Evolutionary conservation across 1,140 invertebrate genomes (phyloP).

Genomic region (Atta colombica): DNA sequence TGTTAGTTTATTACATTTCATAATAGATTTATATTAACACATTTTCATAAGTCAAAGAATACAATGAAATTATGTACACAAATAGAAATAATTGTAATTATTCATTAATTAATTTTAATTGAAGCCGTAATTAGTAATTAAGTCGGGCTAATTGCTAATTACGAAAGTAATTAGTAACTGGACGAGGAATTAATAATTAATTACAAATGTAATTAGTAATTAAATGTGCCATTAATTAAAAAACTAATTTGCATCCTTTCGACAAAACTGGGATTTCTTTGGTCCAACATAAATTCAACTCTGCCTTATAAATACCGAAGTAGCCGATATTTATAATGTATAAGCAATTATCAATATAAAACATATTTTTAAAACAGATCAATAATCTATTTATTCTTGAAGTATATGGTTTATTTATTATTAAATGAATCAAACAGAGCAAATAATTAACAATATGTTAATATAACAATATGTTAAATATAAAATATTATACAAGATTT

Average conservation of each 20-base stretch:
- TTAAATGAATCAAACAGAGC: neutral
- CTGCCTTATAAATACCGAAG: conserved; percentile 36
- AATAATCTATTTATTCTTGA: neutral
- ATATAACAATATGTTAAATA: neutral
- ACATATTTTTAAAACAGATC: neutral
- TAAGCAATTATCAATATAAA: neutral
- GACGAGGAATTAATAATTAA: conserved; percentile 60
- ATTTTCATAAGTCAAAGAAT: conserved; percentile 54
- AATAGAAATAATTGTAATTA: conserved; percentile 64
- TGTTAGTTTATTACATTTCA: conserved; percentile 51
- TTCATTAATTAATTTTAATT: conserved; percentile 65
- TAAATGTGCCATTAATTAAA: conserved; percentile 61
- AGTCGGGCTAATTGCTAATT: conserved; percentile 59
- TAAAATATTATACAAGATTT: conserved; percentile 1
- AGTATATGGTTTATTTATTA: neutral
- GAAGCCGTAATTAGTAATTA: conserved; percentile 62
- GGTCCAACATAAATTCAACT: conserved; percentile 8
- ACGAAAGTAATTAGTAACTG: conserved; percentile 62
- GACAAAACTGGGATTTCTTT: conserved; percentile 24
- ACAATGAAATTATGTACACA: conserved; percentile 61
- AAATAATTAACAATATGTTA: neutral
- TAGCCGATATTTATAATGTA: neutral
- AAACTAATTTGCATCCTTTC: conserved; percentile 52
- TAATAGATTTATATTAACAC: conserved; percentile 54
- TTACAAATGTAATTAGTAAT: conserved; percentile 62